These are phyloP conservation scores for Dicrostonyx torquatus DNA, from an alignment of 2,797 vertebrate genomes.

Conservation along the genomic window DNA sequence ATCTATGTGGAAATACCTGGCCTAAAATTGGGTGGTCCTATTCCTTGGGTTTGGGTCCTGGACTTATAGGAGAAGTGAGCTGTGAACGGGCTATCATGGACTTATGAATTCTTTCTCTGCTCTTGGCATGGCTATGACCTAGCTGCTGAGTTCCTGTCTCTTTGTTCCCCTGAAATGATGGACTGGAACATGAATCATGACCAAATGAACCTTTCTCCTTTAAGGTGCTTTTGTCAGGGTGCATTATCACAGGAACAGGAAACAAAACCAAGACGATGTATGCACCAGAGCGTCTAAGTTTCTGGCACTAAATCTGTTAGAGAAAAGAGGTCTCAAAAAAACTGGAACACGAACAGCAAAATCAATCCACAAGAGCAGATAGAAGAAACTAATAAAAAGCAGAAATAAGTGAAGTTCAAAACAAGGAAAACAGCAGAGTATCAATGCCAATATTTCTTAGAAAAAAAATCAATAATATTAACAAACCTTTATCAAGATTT, in stretches of 20 bases:
- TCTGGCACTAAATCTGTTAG: conserved; percentile 11
- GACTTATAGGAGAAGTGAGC: neutral
- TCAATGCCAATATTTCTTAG: conserved; percentile 7
- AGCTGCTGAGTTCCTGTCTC: neutral
- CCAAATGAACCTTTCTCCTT: neutral
- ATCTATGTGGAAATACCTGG: neutral
- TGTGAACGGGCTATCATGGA: neutral
- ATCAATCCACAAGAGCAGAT: neutral
- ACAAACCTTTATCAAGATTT: conserved; percentile 27
- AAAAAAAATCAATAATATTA: conserved; percentile 9
- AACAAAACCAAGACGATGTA: neutral
- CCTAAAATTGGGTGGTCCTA: neutral
- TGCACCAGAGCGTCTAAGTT: conserved; percentile 26
- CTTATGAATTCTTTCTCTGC: neutral
- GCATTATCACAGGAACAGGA: neutral
- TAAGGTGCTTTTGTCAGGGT: neutral
- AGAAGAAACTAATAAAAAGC: conserved; percentile 7
- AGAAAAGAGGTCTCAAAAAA: neutral
- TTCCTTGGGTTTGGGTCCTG: neutral
- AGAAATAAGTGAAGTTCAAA: conserved; percentile 46
- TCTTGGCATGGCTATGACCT: too few relatives aligned
- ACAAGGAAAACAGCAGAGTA: conserved; percentile 35
- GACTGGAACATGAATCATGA: neutral
- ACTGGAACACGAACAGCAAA: conserved; percentile 8
- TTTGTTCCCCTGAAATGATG: neutral